Evolutionary conservation across 2,113 vertebrate species (phyloP), one percentile per base, ranked within the genome.

Genomic region (Phycodurus eques): DNA sequence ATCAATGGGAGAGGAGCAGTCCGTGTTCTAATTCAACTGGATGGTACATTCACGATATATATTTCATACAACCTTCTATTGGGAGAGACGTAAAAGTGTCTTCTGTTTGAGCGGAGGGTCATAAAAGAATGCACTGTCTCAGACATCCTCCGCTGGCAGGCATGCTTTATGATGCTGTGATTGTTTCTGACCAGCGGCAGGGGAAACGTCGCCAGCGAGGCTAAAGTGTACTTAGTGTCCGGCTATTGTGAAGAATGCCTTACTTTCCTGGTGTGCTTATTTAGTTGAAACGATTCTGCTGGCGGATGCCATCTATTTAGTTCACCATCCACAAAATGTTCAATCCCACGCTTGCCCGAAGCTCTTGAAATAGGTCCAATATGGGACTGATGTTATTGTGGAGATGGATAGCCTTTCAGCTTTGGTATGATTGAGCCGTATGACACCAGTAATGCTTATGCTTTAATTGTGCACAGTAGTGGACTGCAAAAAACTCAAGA

Each of bases 1-100:
- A 88, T 92, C 79, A 90, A 90, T 90, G 84, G 84, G 73, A 46
- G 87, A 83, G 62, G 68, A 81, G 70, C 72, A 74, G 71, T 63
- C 61, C 65, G 76, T 77, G 63, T 85, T 81, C 84, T 87, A 85
- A 92, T 89, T 91, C 71, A 51, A 71, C 77, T 20, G 53, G 56
- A 73, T 69, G 44, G 27, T 81, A 79, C 77, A 83, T 83, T 84
- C 33, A 89, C 63, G 53, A 51, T 75, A 66, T 68, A 73, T 62
- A 46, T 72, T 51, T 69, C 31, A 33, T 39, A 64, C 51, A 60
- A 72, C 73, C 72, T 71, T 31, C 54, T 67, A 76, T 74, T 22
- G 3, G 27, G 20, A 62, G 68, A 57, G 69, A 71, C 80, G 72
- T 72, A 79, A 70, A 70, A 80, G 83, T 67, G 44, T 76, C 31